Percentiles rank a stretch among this genome's conserved stretches.
phyloP scores from a whole-genome alignment of 2,797 vertebrate species.

The Brachyrhaphis roseni region DNA sequence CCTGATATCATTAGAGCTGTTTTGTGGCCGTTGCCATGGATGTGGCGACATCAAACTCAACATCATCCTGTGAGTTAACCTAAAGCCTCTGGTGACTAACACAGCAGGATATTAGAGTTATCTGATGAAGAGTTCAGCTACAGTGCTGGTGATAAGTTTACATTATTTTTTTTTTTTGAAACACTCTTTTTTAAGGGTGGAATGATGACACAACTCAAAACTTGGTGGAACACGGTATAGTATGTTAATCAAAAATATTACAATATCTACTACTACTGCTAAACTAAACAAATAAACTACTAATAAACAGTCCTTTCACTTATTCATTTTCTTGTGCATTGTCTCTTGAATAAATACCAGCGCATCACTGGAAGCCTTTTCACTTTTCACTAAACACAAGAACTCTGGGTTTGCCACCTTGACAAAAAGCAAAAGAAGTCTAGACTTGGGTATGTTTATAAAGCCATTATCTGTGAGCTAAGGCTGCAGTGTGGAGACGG shows the following conservation, averaged over 20 bases:
- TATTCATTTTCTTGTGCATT: not conserved
- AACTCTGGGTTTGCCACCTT: conserved; percentile 14
- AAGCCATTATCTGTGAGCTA: conserved; percentile 48
- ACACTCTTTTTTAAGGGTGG: not conserved
- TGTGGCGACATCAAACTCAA: conserved; percentile 64
- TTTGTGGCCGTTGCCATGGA: conserved; percentile 70
- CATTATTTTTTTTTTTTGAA: not conserved
- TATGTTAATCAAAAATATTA: not conserved
- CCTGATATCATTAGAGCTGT: conserved; percentile 72
- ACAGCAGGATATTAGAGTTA: conserved; percentile 24
- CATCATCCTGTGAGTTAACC: conserved; percentile 51
- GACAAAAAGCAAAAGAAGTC: conserved; percentile 41
- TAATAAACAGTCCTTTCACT: not conserved
- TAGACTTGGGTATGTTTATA: conserved; percentile 27
- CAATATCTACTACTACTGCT: not conserved
- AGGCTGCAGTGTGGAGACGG: conserved; percentile 39
- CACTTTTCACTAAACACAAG: conserved; percentile 6
- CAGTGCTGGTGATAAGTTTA: not conserved
- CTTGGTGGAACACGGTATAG: not conserved
- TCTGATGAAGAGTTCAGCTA: conserved; percentile 27
- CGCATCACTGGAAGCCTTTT: not conserved
- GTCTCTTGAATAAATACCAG: not conserved
- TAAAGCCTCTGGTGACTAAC: conserved; percentile 39
- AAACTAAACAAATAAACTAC: not conserved
- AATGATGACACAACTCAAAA: not conserved